phyloP scores from a whole-genome alignment of 2,797 vertebrate species.

The Anguilla pacifica region DNA sequence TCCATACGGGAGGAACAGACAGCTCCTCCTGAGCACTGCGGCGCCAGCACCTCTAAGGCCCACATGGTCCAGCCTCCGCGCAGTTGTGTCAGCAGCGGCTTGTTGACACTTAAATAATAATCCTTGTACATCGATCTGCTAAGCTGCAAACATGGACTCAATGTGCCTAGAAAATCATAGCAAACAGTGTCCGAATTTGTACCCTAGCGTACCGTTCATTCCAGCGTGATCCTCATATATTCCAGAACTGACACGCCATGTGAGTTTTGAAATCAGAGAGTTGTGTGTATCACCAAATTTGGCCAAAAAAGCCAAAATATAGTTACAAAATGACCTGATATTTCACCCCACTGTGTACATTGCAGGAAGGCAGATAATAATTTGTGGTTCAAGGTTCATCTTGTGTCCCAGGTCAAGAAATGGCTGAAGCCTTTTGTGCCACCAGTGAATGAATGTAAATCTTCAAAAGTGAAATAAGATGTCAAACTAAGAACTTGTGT shows the following conservation, averaged over 20 bases:
- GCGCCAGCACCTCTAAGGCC: neutral
- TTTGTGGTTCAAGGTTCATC: too few relatives aligned
- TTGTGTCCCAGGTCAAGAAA: too few relatives aligned
- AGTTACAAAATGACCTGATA: neutral
- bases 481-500: too few relatives aligned
- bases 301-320: neutral
- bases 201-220: neutral
- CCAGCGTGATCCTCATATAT: neutral
- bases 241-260: neutral
- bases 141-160: neutral
- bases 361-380: too few relatives aligned
- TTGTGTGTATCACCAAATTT: neutral
- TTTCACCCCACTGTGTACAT: neutral
- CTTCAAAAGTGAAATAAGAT: too few relatives aligned
- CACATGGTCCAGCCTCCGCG: neutral
- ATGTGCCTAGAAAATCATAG: neutral
- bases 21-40: neutral
- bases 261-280: neutral
- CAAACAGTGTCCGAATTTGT: neutral
- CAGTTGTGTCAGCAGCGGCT: constrained; percentile 14
- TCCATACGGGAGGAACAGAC: neutral
- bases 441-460: too few relatives aligned
- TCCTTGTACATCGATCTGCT: neutral
- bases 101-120: constrained; percentile 31
- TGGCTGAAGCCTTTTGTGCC: too few relatives aligned